Evolutionary conservation across 2,113 vertebrate genomes (phyloP).

Genomic region (Felis catus): F.catus_Fca126_mat1.0 CM031417.1:106639501-106640000

Average conservation of each 20-base stretch:
- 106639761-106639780: slow-evolving; percentile 32
- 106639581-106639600: slow-evolving; percentile 5
- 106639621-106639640: not conserved
- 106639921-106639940: slow-evolving; percentile 82
- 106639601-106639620: not conserved
- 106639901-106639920: slow-evolving; percentile 58
- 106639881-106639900: slow-evolving; percentile 33
- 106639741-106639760: slow-evolving; percentile 27
- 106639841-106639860: slow-evolving; percentile 12
- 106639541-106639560: slow-evolving; percentile 13
- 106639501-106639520: slow-evolving; percentile 1
- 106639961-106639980: slow-evolving; percentile 86
- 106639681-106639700: not conserved
- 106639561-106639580: not conserved
- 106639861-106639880: not conserved
- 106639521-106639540: slow-evolving; percentile 46
- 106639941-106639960: slow-evolving; percentile 83
- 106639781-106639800: slow-evolving; percentile 28
- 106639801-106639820: not conserved
- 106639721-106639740: not conserved
- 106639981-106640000: slow-evolving; percentile 82
- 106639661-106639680: not conserved
- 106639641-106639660: not conserved
- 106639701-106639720: not conserved
- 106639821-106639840: not conserved